Base-by-base conservation (phyloP, 1,140 invertebrate genomes). In the Phenacoccus solenopsis region DNA sequence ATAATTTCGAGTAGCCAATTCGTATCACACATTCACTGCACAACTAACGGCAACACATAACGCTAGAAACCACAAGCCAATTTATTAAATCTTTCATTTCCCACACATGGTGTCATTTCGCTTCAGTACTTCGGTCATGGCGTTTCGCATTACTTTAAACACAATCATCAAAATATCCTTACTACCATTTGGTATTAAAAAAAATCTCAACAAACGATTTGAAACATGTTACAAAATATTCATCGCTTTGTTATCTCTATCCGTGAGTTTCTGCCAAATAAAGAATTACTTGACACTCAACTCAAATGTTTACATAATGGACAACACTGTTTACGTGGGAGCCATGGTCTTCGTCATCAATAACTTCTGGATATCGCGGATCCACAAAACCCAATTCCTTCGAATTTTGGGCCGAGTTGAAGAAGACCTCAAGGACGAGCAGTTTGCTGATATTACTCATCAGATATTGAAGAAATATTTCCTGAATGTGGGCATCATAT, bases 321-420 rank as follows among this genome's bases (percentile, higher is more conserved):
- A 64, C 20, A 64, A 64, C 25, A 64, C 25, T 3, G 59, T 64
- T 24, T 64, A 25, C 59, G 21, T 64, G 20, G 25, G 21, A 24
- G 59, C 59, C 1, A 27, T 64, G 59, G 22, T 64, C 2, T 64
- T 64, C 59, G 59, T 64, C 10, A 64, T 64, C 12, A 64, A 64
- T 27, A 64, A 25, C 9, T 27, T 64, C 16, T 27, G 59, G 22
- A 64, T 64, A 25, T 64, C 59, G 10, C 25, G 59, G 12, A 9
- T 27, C 1, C 59, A 24, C 21, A 64, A 64, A 16, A 3, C 3
- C 1, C 10, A 64, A 10, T 27, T 64, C 9, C 21, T 24, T 9
- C 10, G 59, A 13, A 64, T 64, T 64, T 64, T 64, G 9, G 1
- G 25, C 12, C 25, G 22, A 49, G 38, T 64, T 22, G 21, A 27